Evolutionary conservation across 2,113 vertebrate species (phyloP), one percentile per base, ranked within the genome.

Genomic region (Geothlypis trichas): DNA sequence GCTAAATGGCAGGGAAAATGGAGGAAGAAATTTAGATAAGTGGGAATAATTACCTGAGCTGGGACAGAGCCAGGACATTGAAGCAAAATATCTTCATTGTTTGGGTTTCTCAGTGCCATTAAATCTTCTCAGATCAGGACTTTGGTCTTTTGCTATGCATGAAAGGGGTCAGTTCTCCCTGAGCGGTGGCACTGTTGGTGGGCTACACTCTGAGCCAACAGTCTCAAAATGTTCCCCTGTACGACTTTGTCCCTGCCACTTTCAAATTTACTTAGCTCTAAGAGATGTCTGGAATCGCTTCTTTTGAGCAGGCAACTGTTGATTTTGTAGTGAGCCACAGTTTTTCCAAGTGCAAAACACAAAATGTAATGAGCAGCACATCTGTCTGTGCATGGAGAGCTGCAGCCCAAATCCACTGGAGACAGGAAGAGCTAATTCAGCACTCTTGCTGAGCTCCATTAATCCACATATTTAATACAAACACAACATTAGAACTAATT

Each of bases 401-500:
- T 47, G 55, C 24, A 78, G 69, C 9, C 55, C 84, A 96, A 97
- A 96, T 87, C 90, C 86, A 86, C 84, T 91, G 94, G 93, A 96
- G 96, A 94, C 81, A 93, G 93, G 90, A 91, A 91, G 72, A 93
- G 87, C 94, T 96, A 89, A 84, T 97, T 96, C 96, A 96, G 95
- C 92, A 79, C 68, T 95, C 87, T 93, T 89, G 41, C 84, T 90
- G 95, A 96, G 93, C 87, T 92, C 89, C 96, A 91, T 89, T 96
- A 97, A 97, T 97, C 96, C 96, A 78, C 85, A 78, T 86, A 57
- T 96, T 97, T 95, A 91, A 95, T 93, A 92, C 73, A 96, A 96
- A 96, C 80, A 94, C 86, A 94, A 81, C 88, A 87, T 90, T 96
- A 94, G 89, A 92, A 94, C 93, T 93, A 95, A 96, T 96, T 96